phyloP scores from a whole-genome alignment of 2,888 invertebrate species.

The Erebia epiphron region DNA sequence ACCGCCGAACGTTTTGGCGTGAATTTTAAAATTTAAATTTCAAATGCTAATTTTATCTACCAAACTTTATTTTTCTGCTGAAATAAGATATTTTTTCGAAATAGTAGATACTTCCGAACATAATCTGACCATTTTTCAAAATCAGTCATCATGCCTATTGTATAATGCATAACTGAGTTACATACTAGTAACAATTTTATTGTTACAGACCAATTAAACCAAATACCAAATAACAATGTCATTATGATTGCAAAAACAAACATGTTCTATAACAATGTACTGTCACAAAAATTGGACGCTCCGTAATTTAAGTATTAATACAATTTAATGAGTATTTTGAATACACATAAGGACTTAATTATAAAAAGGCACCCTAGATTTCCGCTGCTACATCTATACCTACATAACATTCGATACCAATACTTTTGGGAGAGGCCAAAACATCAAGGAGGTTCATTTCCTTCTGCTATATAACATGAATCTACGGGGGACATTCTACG shows the following conservation, averaged over 20 bases:
- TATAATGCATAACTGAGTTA: background rate
- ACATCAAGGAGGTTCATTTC: background rate
- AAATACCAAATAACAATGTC: too few relatives aligned
- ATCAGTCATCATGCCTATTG: too few relatives aligned
- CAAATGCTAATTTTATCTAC: too few relatives aligned
- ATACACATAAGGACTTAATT: constrained; percentile 21
- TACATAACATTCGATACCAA: constrained; percentile 26
- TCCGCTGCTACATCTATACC: constrained; percentile 27
- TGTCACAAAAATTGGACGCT: background rate
- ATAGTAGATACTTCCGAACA: too few relatives aligned
- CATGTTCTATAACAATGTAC: background rate
- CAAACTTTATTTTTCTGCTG: too few relatives aligned
- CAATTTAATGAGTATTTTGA: constrained; percentile 20
- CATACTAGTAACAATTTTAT: too few relatives aligned
- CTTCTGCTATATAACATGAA: background rate
- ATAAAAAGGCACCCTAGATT: constrained; percentile 41
- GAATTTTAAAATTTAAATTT: too few relatives aligned
- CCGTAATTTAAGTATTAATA: background rate
- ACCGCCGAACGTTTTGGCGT: too few relatives aligned
- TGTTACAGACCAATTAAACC: too few relatives aligned
- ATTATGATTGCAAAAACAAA: too few relatives aligned
- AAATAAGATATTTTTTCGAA: too few relatives aligned
- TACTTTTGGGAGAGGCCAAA: constrained; percentile 6
- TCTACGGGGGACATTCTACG: constrained; percentile 9
- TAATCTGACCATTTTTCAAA: too few relatives aligned